Base-by-base conservation (phyloP, 2,888 invertebrate genomes). In the Sepiola atlantica region DNA sequence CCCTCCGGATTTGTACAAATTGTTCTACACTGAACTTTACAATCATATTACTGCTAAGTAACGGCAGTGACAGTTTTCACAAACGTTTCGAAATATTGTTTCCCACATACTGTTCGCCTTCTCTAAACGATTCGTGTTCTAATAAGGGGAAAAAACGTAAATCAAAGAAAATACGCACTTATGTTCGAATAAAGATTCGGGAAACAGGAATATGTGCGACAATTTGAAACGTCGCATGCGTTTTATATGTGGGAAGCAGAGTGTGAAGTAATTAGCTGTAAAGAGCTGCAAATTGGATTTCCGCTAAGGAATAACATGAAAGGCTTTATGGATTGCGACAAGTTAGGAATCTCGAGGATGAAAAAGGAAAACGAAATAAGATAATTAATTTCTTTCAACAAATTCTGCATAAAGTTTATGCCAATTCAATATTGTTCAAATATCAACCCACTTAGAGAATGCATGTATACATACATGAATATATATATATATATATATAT, bases 401-500 rank as follows among this genome's bases (percentile, higher is more conserved):
- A 61, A 61, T 28, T 61, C 61, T 12, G 8, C 6, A 8, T 61
- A 61, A 61, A 61, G 1, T 61, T 24, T 61, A 10, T 21, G 61
- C 21, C 28, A 28, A 61, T 61, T 28, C 28, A 61, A 28, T 61
- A 24, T 10, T 61, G 10, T 12, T 21, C 28, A 28, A 10, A 12
- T 61, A 61, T 28, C 4, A 24, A 32, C 54, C 28, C 32, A 18
- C 92, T 18, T 21, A 18, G 18, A 20, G 14, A 16, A 92, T 54
- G 35, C 32, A 35, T 2, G 35, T 35, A 55, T n/a, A n/a, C 24
- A 61, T 21, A 61, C n/a, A 91, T n/a, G 28, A 4, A 91, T n/a
- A 92, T n/a, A 91, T n/a, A 91, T n/a, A 91, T n/a, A 91, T n/a
- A 91, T n/a, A 91, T n/a, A 91, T n/a, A 91, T n/a, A 91, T n/a